Evolutionary conservation across 2,113 vertebrate species (phyloP).

Genomic region (Hippocampus guttulatus): DNA sequence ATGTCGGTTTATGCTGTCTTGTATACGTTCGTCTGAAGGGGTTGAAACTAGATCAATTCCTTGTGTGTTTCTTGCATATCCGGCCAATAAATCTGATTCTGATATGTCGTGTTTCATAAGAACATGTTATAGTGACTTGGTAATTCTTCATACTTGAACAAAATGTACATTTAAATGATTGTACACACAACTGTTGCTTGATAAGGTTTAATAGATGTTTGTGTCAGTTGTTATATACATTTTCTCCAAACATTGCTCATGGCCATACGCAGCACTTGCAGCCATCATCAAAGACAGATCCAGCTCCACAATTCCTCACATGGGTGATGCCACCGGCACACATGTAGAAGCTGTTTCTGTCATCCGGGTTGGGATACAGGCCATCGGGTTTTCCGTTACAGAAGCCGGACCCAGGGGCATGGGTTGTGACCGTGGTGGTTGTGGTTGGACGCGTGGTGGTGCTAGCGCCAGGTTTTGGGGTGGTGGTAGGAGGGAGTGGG

Average conservation of each 20-base stretch:
- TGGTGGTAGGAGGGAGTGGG: constrained; percentile 51
- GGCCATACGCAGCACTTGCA: constrained; percentile 73
- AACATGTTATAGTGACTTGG: background rate
- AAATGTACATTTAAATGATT: constrained; percentile 3
- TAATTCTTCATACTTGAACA: background rate
- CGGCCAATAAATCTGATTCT: too few relatives aligned
- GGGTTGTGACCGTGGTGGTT: constrained; percentile 51
- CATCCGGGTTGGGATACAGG: constrained; percentile 54
- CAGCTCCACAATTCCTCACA: constrained; percentile 20
- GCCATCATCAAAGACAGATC: constrained; percentile 51
- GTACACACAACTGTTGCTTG: constrained; percentile 3
- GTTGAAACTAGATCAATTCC: too few relatives aligned
- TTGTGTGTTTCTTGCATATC: too few relatives aligned
- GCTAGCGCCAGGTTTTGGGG: constrained; percentile 44
- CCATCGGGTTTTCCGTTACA: constrained; percentile 71
- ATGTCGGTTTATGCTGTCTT: too few relatives aligned
- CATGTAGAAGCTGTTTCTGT: constrained; percentile 54
- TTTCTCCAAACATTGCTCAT: constrained; percentile 8
- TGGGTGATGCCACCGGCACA: constrained; percentile 59
- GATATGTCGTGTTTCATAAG: background rate
- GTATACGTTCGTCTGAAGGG: too few relatives aligned
- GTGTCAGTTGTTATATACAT: constrained; percentile 8
- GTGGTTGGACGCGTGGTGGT: constrained; percentile 44
- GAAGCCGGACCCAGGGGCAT: constrained; percentile 61
- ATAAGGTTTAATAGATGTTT: constrained; percentile 13